These are phyloP conservation scores for Camponotus floridanus DNA, from an alignment of 1,140 invertebrate genomes.

Conservation along the genomic window DNA sequence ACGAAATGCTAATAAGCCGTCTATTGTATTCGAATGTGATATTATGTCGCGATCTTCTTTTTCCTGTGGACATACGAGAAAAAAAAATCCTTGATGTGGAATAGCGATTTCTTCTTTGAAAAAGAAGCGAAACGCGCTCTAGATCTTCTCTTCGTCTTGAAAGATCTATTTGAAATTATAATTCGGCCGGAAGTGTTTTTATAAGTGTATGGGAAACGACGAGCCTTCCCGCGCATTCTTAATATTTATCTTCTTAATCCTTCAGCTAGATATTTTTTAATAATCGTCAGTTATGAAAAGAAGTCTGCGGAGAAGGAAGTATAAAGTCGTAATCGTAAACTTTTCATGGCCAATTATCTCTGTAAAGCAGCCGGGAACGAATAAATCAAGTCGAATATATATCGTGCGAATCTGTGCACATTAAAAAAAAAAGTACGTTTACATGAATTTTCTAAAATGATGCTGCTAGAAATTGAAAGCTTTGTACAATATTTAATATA, in stretches of 20 bases:
- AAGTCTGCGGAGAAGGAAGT: neutral
- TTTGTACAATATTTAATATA: neutral
- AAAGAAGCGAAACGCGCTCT: neutral
- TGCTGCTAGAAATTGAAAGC: slow-evolving; percentile 4
- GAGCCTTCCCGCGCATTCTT: neutral
- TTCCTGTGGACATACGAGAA: slow-evolving; percentile 24
- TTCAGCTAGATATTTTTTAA: slow-evolving; percentile 21
- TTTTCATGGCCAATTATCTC: slow-evolving; percentile 13
- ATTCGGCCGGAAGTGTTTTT: slow-evolving; percentile 51
- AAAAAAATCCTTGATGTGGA: slow-evolving; percentile 30
- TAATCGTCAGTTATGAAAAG: slow-evolving; percentile 20
- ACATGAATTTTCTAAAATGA: neutral
- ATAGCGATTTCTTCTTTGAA: slow-evolving; percentile 37
- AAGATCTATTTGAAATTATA: slow-evolving; percentile 51
- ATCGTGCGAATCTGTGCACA: neutral
- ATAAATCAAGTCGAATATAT: neutral
- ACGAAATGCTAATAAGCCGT: slow-evolving; percentile 71
- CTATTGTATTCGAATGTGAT: slow-evolving; percentile 75
- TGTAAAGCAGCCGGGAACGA: neutral
- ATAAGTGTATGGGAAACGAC: slow-evolving; percentile 51
- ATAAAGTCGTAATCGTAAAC: slow-evolving; percentile 14
- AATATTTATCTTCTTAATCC: slow-evolving; percentile 50
- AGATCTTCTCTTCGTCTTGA: neutral
- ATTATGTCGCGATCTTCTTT: slow-evolving; percentile 60
- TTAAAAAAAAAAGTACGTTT: neutral